phyloP scores from a whole-genome alignment of 2,797 vertebrate species.

The Sebastes hubbsi region DNA sequence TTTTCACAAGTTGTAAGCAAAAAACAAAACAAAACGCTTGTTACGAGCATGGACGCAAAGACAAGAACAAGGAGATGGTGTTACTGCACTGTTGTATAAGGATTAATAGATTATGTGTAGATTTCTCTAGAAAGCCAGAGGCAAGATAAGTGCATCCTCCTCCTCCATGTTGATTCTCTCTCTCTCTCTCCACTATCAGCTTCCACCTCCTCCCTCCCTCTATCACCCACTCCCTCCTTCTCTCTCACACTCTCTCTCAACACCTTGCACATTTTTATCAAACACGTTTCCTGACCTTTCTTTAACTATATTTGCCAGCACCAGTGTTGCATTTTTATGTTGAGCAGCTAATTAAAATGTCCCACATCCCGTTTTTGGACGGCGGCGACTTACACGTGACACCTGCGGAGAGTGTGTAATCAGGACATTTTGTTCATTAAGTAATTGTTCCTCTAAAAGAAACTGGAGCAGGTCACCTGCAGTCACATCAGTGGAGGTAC shows the following conservation, averaged over 20 bases:
- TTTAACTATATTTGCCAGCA: not conserved
- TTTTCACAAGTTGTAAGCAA: slow-evolving; percentile 25
- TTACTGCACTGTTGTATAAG: slow-evolving; percentile 22
- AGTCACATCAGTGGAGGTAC: slow-evolving; percentile 1
- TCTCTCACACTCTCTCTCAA: slow-evolving; percentile 27
- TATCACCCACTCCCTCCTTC: not conserved
- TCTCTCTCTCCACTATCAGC: slow-evolving; percentile 41
- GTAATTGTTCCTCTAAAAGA: slow-evolving; percentile 24
- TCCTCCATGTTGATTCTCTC: slow-evolving; percentile 50
- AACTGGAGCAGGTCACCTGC: slow-evolving; percentile 40
- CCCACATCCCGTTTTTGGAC: slow-evolving; percentile 30
- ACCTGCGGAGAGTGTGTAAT: not conserved
- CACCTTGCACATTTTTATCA: slow-evolving; percentile 26
- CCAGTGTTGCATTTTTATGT: not conserved
- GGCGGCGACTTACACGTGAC: not conserved
- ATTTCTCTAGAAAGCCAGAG: slow-evolving; percentile 35
- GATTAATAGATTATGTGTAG: slow-evolving; percentile 31
- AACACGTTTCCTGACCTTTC: slow-evolving; percentile 33
- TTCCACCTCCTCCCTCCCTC: slow-evolving; percentile 29
- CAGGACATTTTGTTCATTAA: slow-evolving; percentile 29
- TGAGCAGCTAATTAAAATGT: slow-evolving; percentile 50
- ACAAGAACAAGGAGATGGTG: slow-evolving; percentile 10
- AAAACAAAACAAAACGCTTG: slow-evolving; percentile 9
- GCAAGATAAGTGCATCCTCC: slow-evolving; percentile 49
- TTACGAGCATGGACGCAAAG: not conserved